Percentiles rank a stretch among this genome's conserved stretches.
Evolutionary conservation across 2,113 vertebrate species (phyloP).

Genomic region (Blennius ocellaris): DNA sequence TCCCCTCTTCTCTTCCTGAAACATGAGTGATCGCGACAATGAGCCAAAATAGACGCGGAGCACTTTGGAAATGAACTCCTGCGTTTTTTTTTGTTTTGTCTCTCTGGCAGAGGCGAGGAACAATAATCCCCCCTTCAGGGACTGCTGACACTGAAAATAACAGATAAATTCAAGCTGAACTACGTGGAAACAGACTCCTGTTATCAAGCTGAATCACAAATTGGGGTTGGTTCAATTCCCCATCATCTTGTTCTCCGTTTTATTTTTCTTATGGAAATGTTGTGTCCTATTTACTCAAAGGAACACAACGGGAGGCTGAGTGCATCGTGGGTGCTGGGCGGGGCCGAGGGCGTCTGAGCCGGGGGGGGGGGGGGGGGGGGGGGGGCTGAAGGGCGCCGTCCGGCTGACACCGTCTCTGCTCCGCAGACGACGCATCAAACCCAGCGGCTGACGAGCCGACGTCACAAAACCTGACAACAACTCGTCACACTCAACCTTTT

Average conservation of each 20-base stretch:
- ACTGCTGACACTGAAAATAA: slow-evolving; percentile 56
- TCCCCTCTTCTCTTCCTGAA: slow-evolving; percentile 13
- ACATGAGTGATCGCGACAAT: slow-evolving; percentile 26
- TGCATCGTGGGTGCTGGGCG: not conserved
- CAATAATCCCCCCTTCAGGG: slow-evolving; percentile 61
- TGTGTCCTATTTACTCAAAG: slow-evolving; percentile 39
- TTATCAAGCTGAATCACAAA: slow-evolving; percentile 52
- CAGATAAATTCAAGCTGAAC: slow-evolving; percentile 46
- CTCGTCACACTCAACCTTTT: slow-evolving; percentile 41
- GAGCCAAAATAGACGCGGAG: slow-evolving; percentile 34
- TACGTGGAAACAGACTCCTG: slow-evolving; percentile 25
- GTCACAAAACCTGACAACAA: slow-evolving; percentile 49
- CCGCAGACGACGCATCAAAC: slow-evolving; percentile 16
- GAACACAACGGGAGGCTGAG: not conserved
- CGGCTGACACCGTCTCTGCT: not conserved
- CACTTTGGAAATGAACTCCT: slow-evolving; percentile 51
- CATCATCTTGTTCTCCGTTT: not conserved
- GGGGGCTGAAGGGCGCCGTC: no score
- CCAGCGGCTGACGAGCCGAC: slow-evolving; percentile 36
- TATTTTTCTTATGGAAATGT: slow-evolving; percentile 14
- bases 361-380: no score
- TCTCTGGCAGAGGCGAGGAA: slow-evolving; percentile 48
- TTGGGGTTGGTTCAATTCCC: slow-evolving; percentile 9
- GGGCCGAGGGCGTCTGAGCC: not conserved
- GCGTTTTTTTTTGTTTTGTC: slow-evolving; percentile 36